These are phyloP conservation scores for Neogale vison DNA, from an alignment of 2,113 vertebrate genomes.

Conservation along the genomic window DNA sequence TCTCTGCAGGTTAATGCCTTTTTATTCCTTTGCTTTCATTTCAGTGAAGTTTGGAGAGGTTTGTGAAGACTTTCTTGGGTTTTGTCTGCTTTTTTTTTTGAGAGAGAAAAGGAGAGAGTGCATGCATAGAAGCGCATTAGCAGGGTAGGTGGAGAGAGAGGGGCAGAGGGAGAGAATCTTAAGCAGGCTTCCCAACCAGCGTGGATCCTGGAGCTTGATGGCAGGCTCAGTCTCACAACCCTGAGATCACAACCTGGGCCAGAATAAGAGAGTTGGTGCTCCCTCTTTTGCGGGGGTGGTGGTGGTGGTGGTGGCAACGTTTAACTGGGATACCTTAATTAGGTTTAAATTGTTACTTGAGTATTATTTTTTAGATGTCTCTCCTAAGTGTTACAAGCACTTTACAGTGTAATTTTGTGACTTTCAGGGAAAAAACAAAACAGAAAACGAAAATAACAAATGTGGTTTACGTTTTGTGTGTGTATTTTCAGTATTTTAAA, in stretches of 20 bases:
- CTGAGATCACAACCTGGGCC: neutral
- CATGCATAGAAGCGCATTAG: neutral
- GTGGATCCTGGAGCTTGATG: neutral
- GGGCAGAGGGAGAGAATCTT: neutral
- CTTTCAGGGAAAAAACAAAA: neutral
- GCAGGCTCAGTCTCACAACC: neutral
- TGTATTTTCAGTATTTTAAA: neutral
- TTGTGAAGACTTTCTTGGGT: neutral
- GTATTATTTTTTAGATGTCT: slow-evolving; percentile 6
- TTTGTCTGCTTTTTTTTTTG: neutral
- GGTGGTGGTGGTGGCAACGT: neutral
- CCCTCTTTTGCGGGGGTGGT: neutral
- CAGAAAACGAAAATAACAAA: neutral
- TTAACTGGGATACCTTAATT: neutral
- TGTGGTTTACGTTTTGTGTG: neutral
- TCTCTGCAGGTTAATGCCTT: neutral
- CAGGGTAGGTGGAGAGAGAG: neutral
- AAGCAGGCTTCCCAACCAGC: neutral
- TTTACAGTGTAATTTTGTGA: neutral
- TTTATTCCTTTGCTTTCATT: slow-evolving; percentile 25
- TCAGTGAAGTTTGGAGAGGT: neutral
- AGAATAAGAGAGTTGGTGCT: neutral
- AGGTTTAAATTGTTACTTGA: neutral
- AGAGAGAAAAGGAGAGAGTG: too few relatives aligned
- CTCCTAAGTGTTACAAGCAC: neutral